These are phyloP conservation scores for Lytechinus pictus DNA, from an alignment of 35 echinoderm and acorn worm species.

Conservation along the genomic window DNA sequence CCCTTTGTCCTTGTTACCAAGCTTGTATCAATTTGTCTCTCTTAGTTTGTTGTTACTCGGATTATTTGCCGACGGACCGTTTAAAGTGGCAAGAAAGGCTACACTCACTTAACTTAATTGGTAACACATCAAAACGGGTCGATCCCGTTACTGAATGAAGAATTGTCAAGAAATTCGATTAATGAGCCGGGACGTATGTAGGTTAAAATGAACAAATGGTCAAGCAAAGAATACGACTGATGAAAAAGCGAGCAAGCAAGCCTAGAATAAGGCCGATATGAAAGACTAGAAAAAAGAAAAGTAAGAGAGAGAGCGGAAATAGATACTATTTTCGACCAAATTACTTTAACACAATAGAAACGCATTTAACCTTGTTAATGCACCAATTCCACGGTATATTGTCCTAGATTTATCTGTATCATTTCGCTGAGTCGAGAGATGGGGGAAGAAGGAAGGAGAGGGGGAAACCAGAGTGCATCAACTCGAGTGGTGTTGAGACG, in stretches of 20 bases:
- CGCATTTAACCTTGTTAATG: slow-evolving; percentile 29
- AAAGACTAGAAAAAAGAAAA: neutral
- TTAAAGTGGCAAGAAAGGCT: neutral
- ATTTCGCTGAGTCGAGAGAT: neutral
- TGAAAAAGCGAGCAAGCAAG: neutral
- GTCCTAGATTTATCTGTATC: neutral
- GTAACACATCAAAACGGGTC: slow-evolving; percentile 1
- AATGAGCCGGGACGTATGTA: neutral
- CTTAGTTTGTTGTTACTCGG: neutral
- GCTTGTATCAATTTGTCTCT: neutral
- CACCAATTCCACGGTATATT: neutral
- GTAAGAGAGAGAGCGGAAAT: neutral
- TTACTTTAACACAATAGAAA: slow-evolving; percentile 32
- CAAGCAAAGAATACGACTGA: neutral
- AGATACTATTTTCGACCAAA: slow-evolving; percentile 33
- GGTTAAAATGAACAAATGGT: slow-evolving; percentile 16
- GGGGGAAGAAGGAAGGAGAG: neutral
- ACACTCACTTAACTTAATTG: neutral
- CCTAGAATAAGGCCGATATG: neutral
- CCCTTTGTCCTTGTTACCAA: neutral
- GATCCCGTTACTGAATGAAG: neutral
- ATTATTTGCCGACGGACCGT: neutral
- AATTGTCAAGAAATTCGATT: neutral
- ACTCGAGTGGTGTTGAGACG: neutral
- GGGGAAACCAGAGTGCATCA: neutral